These are phyloP conservation scores for Amphipoea lucens DNA, from an alignment of 2,888 invertebrate genomes.

Conservation along the genomic window DNA sequence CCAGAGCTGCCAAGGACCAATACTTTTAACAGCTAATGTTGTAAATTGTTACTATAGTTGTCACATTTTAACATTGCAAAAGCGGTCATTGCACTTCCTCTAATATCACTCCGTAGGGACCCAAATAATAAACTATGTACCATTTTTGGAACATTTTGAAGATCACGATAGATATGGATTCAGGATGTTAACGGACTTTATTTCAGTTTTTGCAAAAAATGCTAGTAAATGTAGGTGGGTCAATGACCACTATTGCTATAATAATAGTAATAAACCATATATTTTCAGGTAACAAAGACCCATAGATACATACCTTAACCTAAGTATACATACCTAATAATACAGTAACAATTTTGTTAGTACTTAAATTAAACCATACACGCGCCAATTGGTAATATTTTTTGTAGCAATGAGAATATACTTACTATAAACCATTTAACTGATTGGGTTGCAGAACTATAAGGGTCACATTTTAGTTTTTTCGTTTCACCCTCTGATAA, in stretches of 20 bases:
- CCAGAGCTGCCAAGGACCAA: too few relatives aligned
- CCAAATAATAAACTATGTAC: background rate
- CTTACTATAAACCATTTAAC: slow-evolving; percentile 61
- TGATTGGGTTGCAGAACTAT: slow-evolving; percentile 38
- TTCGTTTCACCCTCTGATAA: slow-evolving; percentile 30
- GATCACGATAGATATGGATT: background rate
- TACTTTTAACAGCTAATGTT: background rate
- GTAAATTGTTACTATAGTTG: background rate
- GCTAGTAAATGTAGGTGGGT: background rate
- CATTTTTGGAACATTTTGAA: background rate
- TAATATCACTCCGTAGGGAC: too few relatives aligned
- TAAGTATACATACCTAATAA: too few relatives aligned
- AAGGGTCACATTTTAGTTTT: slow-evolving; percentile 48
- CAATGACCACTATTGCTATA: background rate
- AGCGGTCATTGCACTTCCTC: background rate
- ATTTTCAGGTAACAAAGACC: too few relatives aligned
- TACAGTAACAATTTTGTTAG: too few relatives aligned
- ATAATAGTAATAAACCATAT: too few relatives aligned
- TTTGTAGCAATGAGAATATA: slow-evolving; percentile 11
- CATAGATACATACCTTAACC: too few relatives aligned
- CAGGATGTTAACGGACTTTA: background rate
- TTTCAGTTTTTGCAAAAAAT: background rate
- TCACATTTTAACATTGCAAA: too few relatives aligned
- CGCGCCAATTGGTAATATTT: background rate
- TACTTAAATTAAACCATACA: background rate